A percentile compares a stretch with the other conserved stretches of the same genome.
Conservation (phyloP, 1,140 invertebrate genomes). For the Microvelia longipes region DNA sequence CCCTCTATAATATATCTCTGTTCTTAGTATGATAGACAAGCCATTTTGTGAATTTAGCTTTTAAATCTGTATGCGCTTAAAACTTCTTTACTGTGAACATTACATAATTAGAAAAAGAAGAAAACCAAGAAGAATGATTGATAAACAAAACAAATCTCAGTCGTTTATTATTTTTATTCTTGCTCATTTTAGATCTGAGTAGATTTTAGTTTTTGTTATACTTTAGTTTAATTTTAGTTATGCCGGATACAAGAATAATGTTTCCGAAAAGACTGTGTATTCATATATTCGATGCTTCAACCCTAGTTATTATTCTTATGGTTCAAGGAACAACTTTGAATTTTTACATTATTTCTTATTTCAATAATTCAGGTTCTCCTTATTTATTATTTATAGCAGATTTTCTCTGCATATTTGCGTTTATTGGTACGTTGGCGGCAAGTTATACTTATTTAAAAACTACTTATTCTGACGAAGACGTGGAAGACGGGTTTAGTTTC, state of each 20-base stretch:
- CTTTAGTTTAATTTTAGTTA: neutral
- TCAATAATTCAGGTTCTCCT: slow-evolving; percentile 23
- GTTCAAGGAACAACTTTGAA: slow-evolving; percentile 30
- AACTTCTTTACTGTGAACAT: too few species aligned
- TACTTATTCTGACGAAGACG: slow-evolving; percentile 10
- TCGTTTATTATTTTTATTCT: too few species aligned
- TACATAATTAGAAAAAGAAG: too few species aligned
- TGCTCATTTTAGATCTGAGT: too few species aligned
- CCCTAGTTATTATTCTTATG: slow-evolving; percentile 14
- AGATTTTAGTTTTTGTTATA: too few species aligned
- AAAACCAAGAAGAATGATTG: too few species aligned
- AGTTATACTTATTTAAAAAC: slow-evolving; percentile 26
- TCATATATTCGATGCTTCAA: slow-evolving; percentile 17
- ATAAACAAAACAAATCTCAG: too few species aligned
- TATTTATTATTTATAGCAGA: slow-evolving; percentile 35
- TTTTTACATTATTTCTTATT: slow-evolving; percentile 30
- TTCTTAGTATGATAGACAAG: too few species aligned
- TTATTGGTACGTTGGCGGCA: slow-evolving; percentile 28
- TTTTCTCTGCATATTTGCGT: slow-evolving; percentile 29
- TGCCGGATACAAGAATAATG: neutral
- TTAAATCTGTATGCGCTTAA: too few species aligned
- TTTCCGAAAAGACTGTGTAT: slow-evolving; percentile 9
- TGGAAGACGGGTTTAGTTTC: slow-evolving; percentile 14
- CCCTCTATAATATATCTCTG: too few species aligned
- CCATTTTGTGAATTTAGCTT: too few species aligned